Conservation (phyloP, 2,888 invertebrate genomes). For the Atethmia centrago region DNA sequence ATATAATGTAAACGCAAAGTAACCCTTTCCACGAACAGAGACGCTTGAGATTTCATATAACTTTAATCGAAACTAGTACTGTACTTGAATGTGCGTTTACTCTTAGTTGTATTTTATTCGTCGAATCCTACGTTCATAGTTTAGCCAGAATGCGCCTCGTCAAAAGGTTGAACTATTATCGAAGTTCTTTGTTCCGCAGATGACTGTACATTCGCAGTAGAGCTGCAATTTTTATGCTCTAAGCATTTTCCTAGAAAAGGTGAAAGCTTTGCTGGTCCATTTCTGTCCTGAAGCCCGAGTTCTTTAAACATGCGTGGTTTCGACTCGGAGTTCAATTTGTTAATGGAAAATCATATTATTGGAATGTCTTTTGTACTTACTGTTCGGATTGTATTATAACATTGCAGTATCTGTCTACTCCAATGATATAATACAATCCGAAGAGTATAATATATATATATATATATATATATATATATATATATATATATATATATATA, state of each 20-base stretch:
- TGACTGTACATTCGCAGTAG: slow-evolving; percentile 20
- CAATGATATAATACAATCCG: too few relatives aligned
- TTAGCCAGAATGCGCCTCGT: slow-evolving; percentile 7
- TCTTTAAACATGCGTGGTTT: background rate
- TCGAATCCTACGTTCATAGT: background rate
- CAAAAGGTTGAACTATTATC: slow-evolving; percentile 15
- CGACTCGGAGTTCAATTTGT: slow-evolving; percentile 17
- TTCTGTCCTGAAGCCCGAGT: slow-evolving; percentile 1
- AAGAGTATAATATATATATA: too few relatives aligned
- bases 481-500: too few relatives aligned
- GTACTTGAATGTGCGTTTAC: background rate
- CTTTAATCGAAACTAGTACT: slow-evolving; percentile 24
- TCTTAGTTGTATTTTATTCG: background rate
- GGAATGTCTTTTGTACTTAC: slow-evolving; percentile 5
- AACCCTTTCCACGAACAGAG: slow-evolving; percentile 1
- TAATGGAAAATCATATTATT: background rate
- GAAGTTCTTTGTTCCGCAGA: slow-evolving; percentile 35
- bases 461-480: too few relatives aligned
- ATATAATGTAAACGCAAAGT: slow-evolving; percentile 18
- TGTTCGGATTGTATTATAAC: background rate
- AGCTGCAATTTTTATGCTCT: slow-evolving; percentile 21
- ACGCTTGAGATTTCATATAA: background rate
- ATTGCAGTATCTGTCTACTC: too few relatives aligned
- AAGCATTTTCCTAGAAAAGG: slow-evolving; percentile 23
- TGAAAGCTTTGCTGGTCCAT: slow-evolving; percentile 26